phyloP scores from a whole-genome alignment of 2,797 vertebrate species.

The Clarias laeviceps region DNA sequence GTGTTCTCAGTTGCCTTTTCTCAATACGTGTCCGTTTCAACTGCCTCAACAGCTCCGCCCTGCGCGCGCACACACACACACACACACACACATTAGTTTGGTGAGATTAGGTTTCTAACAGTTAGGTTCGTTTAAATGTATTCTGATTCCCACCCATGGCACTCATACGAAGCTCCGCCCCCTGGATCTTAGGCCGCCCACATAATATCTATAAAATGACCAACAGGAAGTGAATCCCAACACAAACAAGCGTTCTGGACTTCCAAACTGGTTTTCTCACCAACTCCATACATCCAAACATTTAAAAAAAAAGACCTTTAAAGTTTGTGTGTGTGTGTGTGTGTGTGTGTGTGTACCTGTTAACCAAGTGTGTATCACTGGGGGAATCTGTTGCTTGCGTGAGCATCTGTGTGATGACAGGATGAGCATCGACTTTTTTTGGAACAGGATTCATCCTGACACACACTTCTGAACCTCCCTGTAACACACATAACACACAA shows the following conservation, averaged over 20 bases:
- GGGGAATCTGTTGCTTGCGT: background rate
- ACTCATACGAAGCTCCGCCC: background rate
- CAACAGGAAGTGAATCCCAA: background rate
- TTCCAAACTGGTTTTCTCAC: too few species aligned
- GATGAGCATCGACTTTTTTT: background rate
- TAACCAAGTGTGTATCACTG: background rate
- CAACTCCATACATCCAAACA: too few species aligned
- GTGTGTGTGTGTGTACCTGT: conserved; percentile 7
- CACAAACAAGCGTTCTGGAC: background rate
- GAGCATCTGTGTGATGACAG: background rate
- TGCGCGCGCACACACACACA: background rate
- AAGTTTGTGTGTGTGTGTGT: background rate
- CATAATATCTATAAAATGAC: background rate
- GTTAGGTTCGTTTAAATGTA: background rate
- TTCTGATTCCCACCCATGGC: background rate
- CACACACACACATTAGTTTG: background rate
- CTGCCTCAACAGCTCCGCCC: background rate
- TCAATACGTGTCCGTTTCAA: conserved; percentile 1
- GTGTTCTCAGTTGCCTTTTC: background rate
- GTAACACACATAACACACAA: background rate
- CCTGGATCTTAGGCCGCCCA: background rate
- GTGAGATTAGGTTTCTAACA: background rate
- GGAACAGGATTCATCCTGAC: background rate
- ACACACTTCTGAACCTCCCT: background rate
- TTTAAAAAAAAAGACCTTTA: background rate